A percentile compares a stretch with the other conserved stretches of the same genome.
phyloP scores from a whole-genome alignment of 2,797 vertebrate genomes.

The Jordanella pulchra region DNA sequence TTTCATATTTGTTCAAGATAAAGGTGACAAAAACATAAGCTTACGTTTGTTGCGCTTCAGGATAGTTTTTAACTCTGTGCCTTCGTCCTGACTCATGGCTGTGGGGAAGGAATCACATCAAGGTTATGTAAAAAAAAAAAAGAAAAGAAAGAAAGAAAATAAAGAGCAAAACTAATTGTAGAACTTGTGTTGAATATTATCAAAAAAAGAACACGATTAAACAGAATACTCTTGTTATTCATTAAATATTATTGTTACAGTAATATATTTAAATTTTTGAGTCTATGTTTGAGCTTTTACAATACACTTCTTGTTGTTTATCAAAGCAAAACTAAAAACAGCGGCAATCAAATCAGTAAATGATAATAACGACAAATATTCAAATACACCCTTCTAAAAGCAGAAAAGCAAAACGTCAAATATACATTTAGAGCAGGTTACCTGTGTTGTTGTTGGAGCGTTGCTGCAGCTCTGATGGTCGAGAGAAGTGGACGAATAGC shows the following conservation, averaged over 20 bases:
- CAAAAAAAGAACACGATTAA: background rate
- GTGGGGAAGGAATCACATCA: background rate
- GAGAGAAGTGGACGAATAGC: conserved; percentile 38
- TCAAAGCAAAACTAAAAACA: background rate
- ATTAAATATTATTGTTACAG: background rate
- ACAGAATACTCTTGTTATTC: background rate
- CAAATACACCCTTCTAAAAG: background rate
- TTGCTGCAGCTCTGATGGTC: conserved; percentile 29
- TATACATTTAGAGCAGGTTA: conserved; percentile 10
- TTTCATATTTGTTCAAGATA: too few species aligned
- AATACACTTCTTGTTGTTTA: background rate
- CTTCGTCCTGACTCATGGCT: conserved; percentile 25
- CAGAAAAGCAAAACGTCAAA: background rate
- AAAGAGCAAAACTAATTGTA: background rate
- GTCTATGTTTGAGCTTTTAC: background rate
- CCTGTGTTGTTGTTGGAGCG: conserved; percentile 22
- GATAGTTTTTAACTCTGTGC: conserved; percentile 72
- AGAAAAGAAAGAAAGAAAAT: too few species aligned
- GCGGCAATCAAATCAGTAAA: too few species aligned
- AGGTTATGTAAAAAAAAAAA: background rate
- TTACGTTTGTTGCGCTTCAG: conserved; percentile 71
- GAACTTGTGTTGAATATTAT: background rate
- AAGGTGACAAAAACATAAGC: conserved; percentile 8
- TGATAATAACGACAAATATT: background rate
- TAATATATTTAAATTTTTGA: background rate